Evolutionary conservation across 2,797 vertebrate genomes (phyloP).

Genomic region (Otolemur crassicaudatus): DNA sequence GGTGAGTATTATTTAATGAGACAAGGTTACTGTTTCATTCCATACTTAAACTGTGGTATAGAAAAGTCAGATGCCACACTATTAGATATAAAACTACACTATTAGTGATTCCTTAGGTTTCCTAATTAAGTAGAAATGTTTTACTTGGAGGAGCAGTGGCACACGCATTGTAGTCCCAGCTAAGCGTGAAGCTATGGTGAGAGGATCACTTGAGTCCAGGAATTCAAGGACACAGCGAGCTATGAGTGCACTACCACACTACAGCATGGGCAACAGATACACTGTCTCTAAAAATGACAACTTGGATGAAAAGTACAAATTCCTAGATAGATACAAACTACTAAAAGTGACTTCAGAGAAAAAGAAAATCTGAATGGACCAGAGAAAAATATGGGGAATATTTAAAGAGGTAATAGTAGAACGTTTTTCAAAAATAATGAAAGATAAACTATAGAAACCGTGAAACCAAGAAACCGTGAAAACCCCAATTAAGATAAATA

Average conservation of each 20-base stretch:
- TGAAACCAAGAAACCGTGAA: neutral
- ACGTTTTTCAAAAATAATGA: neutral
- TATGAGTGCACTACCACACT: too few relatives aligned
- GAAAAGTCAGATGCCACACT: slow-evolving; percentile 27
- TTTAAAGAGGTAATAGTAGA: neutral
- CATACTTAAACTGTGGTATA: neutral
- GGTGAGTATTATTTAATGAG: slow-evolving; percentile 10
- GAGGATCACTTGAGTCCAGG: too few relatives aligned
- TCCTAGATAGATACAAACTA: too few relatives aligned
- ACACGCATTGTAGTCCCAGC: too few relatives aligned
- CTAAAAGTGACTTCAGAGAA: too few relatives aligned
- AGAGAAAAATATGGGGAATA: neutral
- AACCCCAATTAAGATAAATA: neutral
- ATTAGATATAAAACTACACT: neutral
- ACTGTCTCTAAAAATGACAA: too few relatives aligned
- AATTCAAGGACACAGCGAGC: too few relatives aligned
- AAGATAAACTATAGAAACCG: neutral
- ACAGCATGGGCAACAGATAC: too few relatives aligned
- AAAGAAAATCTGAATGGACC: too few relatives aligned
- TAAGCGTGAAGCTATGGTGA: too few relatives aligned
- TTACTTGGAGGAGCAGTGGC: neutral
- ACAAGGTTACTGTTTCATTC: slow-evolving; percentile 25
- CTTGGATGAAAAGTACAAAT: too few relatives aligned
- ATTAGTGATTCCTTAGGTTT: neutral
- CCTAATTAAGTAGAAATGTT: neutral